Base-by-base conservation (phyloP, 1,140 invertebrate species). In the Formica exsecta region DNA sequence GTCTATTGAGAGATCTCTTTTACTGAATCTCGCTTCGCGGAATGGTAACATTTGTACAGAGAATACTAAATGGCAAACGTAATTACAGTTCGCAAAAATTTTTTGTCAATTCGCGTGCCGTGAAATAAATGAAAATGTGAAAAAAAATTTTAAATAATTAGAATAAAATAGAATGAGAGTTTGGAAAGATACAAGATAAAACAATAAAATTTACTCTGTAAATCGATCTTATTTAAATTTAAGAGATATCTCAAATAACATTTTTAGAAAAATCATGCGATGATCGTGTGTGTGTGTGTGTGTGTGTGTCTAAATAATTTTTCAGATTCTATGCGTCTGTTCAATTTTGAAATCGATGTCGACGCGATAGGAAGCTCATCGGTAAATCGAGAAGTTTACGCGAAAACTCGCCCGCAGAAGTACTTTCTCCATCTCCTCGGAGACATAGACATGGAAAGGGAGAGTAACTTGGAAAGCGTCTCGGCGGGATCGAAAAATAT, bases 361-460 rank as follows among this genome's bases (percentile, higher is more conserved):
- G 65, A 7, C 25, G 25, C 38, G 38, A 73, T 25, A 11, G 25
- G 9, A 81, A 83, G 41, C 62, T 81, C 41, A 73, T 73, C 79
- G 66, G 19, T 48, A 29, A 74, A 83, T 70, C 68, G 79, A 44
- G n/a, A 74, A 74, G 38, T 83, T 83, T 41, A 38, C 25, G 79
- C 48, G 5, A 51, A 51, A 36, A 83, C 29, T n/a, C 54, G 19
- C 4, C 4, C n/a, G 38, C 41, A 41, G n/a, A 61, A 74, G 44
- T 83, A 83, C 57, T 83, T 83, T 74, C 79, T 44, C 54, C 68
- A 29, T 44, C 8, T 81, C 66, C 66, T 36, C 19, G 38, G 36
- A 57, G 79, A 83, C 38, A 61, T 13, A 25, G 19, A 44, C 25
- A 25, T 13, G 16, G 54, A 83, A 83, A 83, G 68, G 54, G 68